Conservation (phyloP, 1,140 invertebrate species). For the Temnothorax nylanderi region DNA sequence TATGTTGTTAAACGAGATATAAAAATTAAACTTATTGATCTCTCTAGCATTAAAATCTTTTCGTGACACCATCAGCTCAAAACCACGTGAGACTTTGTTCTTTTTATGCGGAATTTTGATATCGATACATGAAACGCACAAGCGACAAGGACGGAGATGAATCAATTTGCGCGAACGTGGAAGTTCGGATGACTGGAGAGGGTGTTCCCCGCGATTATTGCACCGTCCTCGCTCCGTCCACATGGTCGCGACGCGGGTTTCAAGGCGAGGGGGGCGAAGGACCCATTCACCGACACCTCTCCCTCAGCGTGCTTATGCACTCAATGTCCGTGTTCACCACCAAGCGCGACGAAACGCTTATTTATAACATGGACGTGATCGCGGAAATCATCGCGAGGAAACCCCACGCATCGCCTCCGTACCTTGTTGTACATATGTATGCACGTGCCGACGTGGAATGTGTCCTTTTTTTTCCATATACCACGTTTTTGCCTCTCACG, state of each 20-base stretch:
- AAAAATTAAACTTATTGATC: not conserved
- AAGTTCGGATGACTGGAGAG: not conserved
- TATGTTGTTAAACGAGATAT: not conserved
- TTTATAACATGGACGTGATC: not conserved
- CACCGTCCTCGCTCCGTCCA: slow-evolving; percentile 27
- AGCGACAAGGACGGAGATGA: not conserved
- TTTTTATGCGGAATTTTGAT: not conserved
- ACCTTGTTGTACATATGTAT: slow-evolving; percentile 60
- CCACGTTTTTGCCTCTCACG: slow-evolving; percentile 58
- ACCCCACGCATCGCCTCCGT: slow-evolving; percentile 25
- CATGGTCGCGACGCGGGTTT: slow-evolving; percentile 35
- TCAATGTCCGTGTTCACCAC: slow-evolving; percentile 23
- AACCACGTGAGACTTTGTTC: not conserved
- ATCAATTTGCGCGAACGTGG: not conserved
- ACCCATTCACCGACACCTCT: slow-evolving; percentile 40
- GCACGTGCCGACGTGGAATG: slow-evolving; percentile 68
- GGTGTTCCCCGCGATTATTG: not conserved
- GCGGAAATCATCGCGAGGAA: slow-evolving; percentile 19
- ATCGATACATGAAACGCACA: not conserved
- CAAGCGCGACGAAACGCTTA: slow-evolving; percentile 38
- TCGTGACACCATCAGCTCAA: not conserved
- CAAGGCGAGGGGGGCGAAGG: slow-evolving; percentile 35
- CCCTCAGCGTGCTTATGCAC: slow-evolving; percentile 57
- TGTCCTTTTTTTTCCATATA: slow-evolving; percentile 32
- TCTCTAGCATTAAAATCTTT: not conserved